These are phyloP conservation scores for Toxonevra muliebris DNA, from an alignment of 2,888 invertebrate species.

Conservation along the genomic window DNA sequence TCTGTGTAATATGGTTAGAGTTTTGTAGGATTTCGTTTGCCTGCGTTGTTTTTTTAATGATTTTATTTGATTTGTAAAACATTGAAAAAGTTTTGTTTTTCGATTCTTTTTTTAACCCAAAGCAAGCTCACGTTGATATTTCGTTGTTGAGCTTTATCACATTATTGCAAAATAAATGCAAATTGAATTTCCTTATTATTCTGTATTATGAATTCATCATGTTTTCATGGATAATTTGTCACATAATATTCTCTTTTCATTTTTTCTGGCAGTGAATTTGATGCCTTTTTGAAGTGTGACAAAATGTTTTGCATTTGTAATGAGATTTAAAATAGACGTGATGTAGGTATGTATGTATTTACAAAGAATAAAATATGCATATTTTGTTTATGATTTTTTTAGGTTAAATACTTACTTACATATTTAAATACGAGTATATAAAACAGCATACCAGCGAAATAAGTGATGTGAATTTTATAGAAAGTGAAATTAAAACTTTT, in stretches of 20 bases:
- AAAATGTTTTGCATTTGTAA: conserved; percentile 7
- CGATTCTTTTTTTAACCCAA: conserved; percentile 35
- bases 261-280: neutral
- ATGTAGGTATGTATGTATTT: neutral
- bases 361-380: neutral
- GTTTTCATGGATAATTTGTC: conserved; percentile 54
- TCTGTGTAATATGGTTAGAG: conserved; percentile 3
- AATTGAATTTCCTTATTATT: conserved; percentile 47
- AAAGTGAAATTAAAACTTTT: too few relatives aligned
- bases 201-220: too few relatives aligned
- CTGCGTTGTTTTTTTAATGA: conserved; percentile 27
- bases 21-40: conserved; percentile 25
- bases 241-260: conserved; percentile 27
- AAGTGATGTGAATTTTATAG: too few relatives aligned
- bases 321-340: neutral
- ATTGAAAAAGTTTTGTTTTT: conserved; percentile 38
- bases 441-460: too few relatives aligned
- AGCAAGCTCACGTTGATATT: conserved; percentile 24
- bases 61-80: conserved; percentile 36
- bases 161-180: conserved; percentile 58
- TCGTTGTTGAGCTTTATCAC: conserved; percentile 46
- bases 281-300: conserved; percentile 3
- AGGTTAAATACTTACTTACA: too few relatives aligned
- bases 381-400: neutral
- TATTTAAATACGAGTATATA: too few relatives aligned